Evolutionary conservation across 2,888 invertebrate species (phyloP).

Genomic region (Sceliomorpha sp.): DNA sequence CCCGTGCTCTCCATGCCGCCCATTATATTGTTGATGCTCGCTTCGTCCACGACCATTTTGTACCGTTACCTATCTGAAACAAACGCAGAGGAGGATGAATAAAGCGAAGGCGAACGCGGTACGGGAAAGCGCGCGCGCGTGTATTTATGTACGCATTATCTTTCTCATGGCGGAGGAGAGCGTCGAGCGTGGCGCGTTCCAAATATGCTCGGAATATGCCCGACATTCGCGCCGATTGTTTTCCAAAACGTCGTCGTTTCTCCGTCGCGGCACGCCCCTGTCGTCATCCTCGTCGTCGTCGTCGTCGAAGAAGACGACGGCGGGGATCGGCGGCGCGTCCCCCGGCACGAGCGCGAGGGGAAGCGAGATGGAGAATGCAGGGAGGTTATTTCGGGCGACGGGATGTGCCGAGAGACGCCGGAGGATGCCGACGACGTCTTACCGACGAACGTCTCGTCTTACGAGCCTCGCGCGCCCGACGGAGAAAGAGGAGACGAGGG

Average conservation of each 20-base stretch:
- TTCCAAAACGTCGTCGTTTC: conserved; percentile 32
- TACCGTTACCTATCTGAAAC: conserved; percentile 61
- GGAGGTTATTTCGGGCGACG: conserved; percentile 74
- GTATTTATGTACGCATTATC: too few relatives aligned
- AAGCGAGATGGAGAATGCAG: conserved; percentile 64
- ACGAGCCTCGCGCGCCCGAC: conserved; percentile 4
- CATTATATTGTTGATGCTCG: conserved; percentile 92
- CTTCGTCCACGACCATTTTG: conserved; percentile 93
- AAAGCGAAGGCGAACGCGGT: too few relatives aligned
- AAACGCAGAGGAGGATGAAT: conserved; percentile 8
- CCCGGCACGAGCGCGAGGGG: conserved; percentile 41
- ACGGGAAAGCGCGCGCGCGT: too few relatives aligned
- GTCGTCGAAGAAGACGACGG: conserved; percentile 49
- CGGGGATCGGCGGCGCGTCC: conserved; percentile 30
- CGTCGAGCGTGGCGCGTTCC: too few relatives aligned
- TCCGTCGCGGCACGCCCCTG: conserved; percentile 41
- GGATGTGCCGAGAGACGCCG: conserved; percentile 54
- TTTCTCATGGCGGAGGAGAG: too few relatives aligned
- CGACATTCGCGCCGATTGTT: conserved; percentile 33
- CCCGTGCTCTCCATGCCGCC: conserved; percentile 95
- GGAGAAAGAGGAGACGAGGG: too few relatives aligned
- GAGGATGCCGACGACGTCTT: conserved; percentile 59
- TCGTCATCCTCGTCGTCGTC: conserved; percentile 35
- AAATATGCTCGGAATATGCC: conserved; percentile 8
- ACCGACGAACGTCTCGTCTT: conserved; percentile 46